Conservation (phyloP, 2,113 vertebrate genomes). For the Mystacornis crossleyi region DNA sequence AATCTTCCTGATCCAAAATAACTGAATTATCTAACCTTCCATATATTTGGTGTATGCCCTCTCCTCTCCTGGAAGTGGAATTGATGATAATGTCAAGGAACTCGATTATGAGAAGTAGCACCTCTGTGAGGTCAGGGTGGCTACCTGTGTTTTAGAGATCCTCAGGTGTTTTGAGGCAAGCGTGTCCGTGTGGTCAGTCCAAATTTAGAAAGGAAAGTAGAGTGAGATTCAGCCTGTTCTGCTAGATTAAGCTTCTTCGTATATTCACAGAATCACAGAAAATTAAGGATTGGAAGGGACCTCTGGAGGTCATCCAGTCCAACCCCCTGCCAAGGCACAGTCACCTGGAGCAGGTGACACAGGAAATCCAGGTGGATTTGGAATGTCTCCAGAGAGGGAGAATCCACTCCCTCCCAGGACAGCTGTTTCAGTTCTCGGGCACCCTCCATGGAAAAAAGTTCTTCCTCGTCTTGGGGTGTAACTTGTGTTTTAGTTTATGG, state of each 20-base stretch:
- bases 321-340: neutral
- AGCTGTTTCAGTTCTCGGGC: neutral
- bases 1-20: neutral
- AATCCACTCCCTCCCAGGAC: accelerated
- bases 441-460: neutral
- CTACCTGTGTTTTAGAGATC: neutral
- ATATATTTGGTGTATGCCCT: neutral
- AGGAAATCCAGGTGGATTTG: neutral
- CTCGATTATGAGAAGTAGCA: accelerated
- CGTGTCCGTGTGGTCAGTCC: neutral
- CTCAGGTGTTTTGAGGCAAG: neutral
- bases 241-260: neutral
- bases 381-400: neutral
- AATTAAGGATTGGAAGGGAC: neutral
- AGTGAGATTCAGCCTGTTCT: neutral
- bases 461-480: too few species aligned
- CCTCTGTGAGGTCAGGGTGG: neutral
- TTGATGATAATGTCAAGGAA: neutral
- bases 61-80: neutral
- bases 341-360: neutral
- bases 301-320: neutral
- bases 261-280: neutral
- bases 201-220: neutral
- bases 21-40: neutral
- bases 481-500: neutral